phyloP scores from a whole-genome alignment of 2,113 vertebrate species.

The Peucedramus taeniatus region DNA sequence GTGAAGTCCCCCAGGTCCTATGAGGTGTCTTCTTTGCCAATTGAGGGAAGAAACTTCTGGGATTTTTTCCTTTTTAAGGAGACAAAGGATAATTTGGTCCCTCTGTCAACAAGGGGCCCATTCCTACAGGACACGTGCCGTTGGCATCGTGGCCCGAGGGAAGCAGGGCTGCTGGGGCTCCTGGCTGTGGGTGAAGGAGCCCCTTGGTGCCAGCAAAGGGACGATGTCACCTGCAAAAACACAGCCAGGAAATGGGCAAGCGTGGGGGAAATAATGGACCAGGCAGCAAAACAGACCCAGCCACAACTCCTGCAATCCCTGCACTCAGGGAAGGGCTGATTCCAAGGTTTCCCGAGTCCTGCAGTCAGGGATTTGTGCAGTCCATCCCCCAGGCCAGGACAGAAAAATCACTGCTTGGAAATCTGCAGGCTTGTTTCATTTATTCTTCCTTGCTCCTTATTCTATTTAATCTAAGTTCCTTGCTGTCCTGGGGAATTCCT shows the following conservation, averaged over 20 bases:
- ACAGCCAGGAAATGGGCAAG: background rate
- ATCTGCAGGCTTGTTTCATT: background rate
- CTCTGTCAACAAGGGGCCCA: too few relatives aligned
- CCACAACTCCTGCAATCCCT: too few relatives aligned
- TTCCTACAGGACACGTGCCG: too few relatives aligned
- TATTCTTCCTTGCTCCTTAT: background rate
- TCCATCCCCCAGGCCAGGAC: background rate
- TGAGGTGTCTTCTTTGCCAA: too few relatives aligned
- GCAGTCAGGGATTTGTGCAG: background rate
- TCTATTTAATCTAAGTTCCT: background rate
- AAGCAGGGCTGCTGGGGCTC: fast-evolving
- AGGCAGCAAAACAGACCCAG: background rate
- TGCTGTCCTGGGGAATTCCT: background rate
- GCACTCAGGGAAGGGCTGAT: too few relatives aligned
- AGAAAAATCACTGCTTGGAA: background rate
- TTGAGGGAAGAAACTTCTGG: too few relatives aligned
- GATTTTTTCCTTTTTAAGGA: too few relatives aligned
- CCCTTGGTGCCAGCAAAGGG: background rate
- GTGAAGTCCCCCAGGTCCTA: too few relatives aligned
- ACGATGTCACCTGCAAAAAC: background rate
- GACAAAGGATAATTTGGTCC: too few relatives aligned
- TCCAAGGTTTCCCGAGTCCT: background rate
- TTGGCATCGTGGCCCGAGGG: background rate
- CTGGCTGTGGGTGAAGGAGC: background rate
- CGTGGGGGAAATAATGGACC: background rate